Evolutionary conservation across 2,797 vertebrate species (phyloP).

Genomic region (Pelochelys cantorii): DNA sequence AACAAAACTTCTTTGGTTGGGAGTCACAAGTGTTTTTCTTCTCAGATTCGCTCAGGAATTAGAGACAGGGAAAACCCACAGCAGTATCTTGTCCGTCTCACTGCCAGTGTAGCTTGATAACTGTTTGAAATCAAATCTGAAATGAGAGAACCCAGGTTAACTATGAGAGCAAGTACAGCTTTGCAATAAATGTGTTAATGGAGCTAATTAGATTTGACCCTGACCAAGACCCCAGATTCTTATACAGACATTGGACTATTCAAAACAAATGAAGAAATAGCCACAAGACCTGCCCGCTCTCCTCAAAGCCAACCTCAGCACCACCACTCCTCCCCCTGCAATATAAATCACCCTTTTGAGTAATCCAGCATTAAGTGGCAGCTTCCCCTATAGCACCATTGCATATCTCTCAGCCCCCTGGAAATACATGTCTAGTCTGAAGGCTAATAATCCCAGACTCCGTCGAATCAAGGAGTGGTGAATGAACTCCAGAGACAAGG

Average conservation of each 20-base stretch:
- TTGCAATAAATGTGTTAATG: conserved; percentile 17
- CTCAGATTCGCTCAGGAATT: conserved; percentile 1
- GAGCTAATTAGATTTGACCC: not conserved
- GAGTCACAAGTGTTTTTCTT: conserved; percentile 59
- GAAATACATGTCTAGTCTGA: not conserved
- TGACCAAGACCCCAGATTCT: not conserved
- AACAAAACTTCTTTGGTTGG: conserved; percentile 37
- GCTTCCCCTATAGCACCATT: not conserved
- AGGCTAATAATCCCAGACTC: not conserved
- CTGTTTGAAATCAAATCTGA: conserved; percentile 18
- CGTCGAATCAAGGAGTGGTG: not conserved
- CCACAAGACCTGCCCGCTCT: not conserved
- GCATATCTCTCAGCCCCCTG: not conserved
- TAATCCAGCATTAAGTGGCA: not conserved
- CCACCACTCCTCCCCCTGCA: not conserved
- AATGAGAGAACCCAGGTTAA: conserved; percentile 33
- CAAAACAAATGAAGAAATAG: not conserved
- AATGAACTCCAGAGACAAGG: not conserved
- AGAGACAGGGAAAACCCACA: conserved; percentile 8
- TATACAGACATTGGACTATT: conserved; percentile 1
- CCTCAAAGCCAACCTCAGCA: not conserved
- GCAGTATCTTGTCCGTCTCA: conserved; percentile 54
- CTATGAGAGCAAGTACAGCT: conserved; percentile 19
- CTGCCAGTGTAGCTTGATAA: conserved; percentile 43
- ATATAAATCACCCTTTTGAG: not conserved